Percentiles rank a stretch among this genome's conserved stretches.
Evolutionary conservation across 2,888 invertebrate species (phyloP).

Genomic region (Terebella lapidaria): DNA sequence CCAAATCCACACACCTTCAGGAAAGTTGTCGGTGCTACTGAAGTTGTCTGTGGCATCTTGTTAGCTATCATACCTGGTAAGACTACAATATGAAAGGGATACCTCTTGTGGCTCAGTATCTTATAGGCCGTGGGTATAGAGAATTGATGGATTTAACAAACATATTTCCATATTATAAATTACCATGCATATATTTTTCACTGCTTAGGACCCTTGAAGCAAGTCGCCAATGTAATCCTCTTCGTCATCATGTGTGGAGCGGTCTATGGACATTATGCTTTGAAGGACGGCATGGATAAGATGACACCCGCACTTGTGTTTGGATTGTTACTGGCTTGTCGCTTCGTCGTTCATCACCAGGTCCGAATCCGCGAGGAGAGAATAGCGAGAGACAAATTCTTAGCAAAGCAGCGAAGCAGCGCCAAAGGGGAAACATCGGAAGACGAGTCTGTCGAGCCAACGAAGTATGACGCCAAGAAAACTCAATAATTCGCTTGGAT

Average conservation of each 20-base stretch:
- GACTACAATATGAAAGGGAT: too few relatives aligned
- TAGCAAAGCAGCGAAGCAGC: too few relatives aligned
- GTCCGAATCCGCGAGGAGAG: constrained; percentile 23
- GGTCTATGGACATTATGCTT: constrained; percentile 67
- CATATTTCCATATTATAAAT: too few relatives aligned
- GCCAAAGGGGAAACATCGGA: too few relatives aligned
- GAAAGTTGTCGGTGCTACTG: constrained; percentile 45
- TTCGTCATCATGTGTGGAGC: constrained; percentile 80
- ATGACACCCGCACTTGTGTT: constrained; percentile 53
- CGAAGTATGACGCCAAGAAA: too few relatives aligned
- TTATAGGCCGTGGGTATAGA: too few relatives aligned
- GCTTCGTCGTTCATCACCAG: constrained; percentile 50
- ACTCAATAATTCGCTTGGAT: too few relatives aligned
- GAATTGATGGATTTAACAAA: too few relatives aligned
- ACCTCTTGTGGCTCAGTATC: too few relatives aligned
- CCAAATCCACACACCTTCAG: constrained; percentile 50
- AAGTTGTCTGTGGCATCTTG: constrained; percentile 49
- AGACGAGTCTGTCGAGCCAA: too few relatives aligned
- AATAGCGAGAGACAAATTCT: too few relatives aligned
- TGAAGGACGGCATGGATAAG: constrained; percentile 49
- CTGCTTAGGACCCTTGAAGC: constrained; percentile 73
- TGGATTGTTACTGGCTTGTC: constrained; percentile 48
- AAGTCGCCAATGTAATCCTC: constrained; percentile 79
- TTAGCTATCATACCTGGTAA: constrained; percentile 49
- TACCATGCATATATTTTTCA: too few relatives aligned